These are phyloP conservation scores for Hyposoter dolosus DNA, from an alignment of 2,888 invertebrate species.

Conservation along the genomic window DNA sequence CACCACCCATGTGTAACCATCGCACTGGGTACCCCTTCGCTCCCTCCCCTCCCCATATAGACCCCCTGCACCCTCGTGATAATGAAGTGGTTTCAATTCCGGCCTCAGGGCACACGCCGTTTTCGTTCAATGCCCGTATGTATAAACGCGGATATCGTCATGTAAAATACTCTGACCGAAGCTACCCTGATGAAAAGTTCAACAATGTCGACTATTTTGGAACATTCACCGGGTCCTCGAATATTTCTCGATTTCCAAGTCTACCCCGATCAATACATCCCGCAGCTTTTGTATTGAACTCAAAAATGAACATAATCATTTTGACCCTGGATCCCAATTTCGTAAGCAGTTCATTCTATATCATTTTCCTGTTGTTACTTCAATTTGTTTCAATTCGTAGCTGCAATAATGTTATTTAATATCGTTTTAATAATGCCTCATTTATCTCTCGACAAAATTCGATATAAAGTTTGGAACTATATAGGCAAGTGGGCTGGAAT, in stretches of 20 bases:
- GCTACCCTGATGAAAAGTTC: not conserved
- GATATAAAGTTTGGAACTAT: not conserved
- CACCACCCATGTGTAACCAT: constrained; percentile 68
- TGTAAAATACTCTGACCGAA: constrained; percentile 72
- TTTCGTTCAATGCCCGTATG: constrained; percentile 71
- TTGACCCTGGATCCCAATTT: not conserved
- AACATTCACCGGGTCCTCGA: not conserved
- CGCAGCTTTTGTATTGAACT: not conserved
- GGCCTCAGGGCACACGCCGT: constrained; percentile 80
- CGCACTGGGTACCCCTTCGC: constrained; percentile 63
- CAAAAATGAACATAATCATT: not conserved
- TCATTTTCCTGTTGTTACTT: not conserved
- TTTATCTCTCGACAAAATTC: not conserved
- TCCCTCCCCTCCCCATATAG: constrained; percentile 56
- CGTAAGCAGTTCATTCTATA: not conserved
- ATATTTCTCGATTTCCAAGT: not conserved
- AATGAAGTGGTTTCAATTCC: constrained; percentile 85
- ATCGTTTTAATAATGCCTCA: not conserved
- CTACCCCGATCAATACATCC: not conserved
- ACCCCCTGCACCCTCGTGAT: constrained; percentile 68
- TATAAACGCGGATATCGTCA: constrained; percentile 76
- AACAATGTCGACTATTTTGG: not conserved
- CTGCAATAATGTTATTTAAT: not conserved
- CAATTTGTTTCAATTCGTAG: not conserved
- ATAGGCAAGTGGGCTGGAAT: not conserved